phyloP scores from a whole-genome alignment of 2,113 vertebrate genomes.

The Cromileptes altivelis region DNA sequence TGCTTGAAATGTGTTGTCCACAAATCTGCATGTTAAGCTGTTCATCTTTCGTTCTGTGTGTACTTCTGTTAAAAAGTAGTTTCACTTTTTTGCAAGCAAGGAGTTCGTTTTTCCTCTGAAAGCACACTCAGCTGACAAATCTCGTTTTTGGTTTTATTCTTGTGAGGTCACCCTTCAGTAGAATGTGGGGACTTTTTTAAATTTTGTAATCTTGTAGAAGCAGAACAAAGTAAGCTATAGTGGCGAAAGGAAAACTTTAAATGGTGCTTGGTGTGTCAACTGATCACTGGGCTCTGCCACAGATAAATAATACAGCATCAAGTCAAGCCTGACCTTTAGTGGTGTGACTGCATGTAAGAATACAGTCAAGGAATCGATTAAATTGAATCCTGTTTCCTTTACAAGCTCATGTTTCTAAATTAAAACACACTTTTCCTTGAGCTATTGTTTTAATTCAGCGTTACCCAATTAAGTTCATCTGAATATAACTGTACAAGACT shows the following conservation, averaged over 20 bases:
- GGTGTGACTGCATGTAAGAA: background rate
- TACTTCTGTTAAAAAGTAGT: background rate
- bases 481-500: background rate
- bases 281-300: background rate
- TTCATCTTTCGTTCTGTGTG: background rate
- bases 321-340: background rate
- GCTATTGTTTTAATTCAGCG: background rate
- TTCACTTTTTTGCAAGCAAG: background rate
- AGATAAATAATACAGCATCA: constrained; percentile 24
- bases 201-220: background rate
- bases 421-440: background rate
- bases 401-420: background rate
- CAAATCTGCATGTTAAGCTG: background rate
- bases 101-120: background rate
- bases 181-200: background rate
- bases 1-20: background rate
- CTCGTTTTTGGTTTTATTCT: background rate
- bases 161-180: background rate
- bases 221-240: background rate
- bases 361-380: background rate
- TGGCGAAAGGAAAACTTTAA: background rate
- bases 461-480: background rate
- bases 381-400: background rate
- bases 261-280: background rate
- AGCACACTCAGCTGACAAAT: background rate